Evolutionary conservation across 2,797 vertebrate species (phyloP).

Genomic region (Pangasius larnaudii): DNA sequence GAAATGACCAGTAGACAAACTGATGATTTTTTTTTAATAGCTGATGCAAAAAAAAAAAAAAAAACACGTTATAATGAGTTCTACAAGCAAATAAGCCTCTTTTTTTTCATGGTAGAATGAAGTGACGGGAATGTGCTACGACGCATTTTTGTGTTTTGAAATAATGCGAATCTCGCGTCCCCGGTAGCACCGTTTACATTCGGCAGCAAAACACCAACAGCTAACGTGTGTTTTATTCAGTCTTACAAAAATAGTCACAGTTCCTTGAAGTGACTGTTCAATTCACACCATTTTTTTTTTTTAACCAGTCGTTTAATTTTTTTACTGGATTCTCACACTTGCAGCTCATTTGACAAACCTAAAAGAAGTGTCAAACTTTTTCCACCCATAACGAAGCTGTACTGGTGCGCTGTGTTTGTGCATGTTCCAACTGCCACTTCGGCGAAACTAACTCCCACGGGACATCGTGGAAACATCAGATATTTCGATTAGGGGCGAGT

Average conservation of each 20-base stretch:
- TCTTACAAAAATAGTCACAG: too few species aligned
- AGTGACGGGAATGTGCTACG: background rate
- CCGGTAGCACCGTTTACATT: background rate
- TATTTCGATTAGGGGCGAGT: background rate
- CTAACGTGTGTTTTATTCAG: background rate
- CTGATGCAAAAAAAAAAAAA: too few species aligned
- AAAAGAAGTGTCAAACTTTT: background rate
- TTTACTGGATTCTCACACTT: background rate
- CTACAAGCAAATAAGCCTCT: background rate
- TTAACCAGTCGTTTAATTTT: background rate
- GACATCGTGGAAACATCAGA: background rate
- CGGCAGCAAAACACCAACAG: background rate
- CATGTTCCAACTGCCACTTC: background rate
- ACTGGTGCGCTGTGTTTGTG: background rate
- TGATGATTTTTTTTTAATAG: too few species aligned
- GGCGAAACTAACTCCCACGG: background rate
- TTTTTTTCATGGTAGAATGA: background rate
- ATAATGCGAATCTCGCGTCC: background rate
- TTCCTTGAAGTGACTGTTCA: background rate
- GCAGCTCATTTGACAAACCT: background rate
- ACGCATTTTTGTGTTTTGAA: background rate
- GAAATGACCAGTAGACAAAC: too few species aligned
- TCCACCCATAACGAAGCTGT: background rate
- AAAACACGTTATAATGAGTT: too few species aligned
- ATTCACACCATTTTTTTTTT: background rate